Base-by-base conservation (phyloP, 2,113 vertebrate genomes). In the Etheostoma spectabile region DNA sequence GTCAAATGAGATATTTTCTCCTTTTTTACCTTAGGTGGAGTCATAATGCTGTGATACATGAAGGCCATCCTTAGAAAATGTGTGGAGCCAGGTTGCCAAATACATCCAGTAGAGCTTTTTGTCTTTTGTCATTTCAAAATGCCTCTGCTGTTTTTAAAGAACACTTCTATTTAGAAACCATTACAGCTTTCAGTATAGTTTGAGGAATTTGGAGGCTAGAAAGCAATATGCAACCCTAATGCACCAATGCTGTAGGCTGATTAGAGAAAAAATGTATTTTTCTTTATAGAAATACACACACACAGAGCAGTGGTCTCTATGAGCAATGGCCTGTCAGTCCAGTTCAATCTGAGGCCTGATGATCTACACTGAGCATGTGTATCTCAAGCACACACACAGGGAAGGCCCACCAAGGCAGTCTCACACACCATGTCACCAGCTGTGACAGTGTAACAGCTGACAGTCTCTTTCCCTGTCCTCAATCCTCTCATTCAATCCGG, bases 271-370 rank as follows among this genome's bases (percentile, higher is more conserved):
- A 35, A 35, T 6, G 6, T 35, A 35, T 35, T 35, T 35, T 35
- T 38, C 38, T 38, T 38, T 38, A 38, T 10, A 38, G 8, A 38
- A 8, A 65, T 38, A 27, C 52, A 22, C 52, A 55, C 38, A 59
- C 18, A 60, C 16, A 48, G 6, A 51, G 30, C 19, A 53, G 21
- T 61, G 30, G 45, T 38, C 19, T 74, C 5, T 51, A 6, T 60
- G 42, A 60, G 24, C 18, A 19, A 61, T 61, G 70, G 42, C 30
- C 71, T 74, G 57, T 62, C 57, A 12, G 49, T 62, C 65, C 57
- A 63, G 72, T 77, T 62, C 77, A 85, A 30, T 76, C 66, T 80
- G 45, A 76, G 77, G 24, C 69, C 55, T 35, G 35, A 77, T 77
- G 63, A 73, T 71, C 77, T 77, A n/a, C 77, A 68, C 45, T 71